A percentile compares a stretch with the other conserved stretches of the same genome.
These are phyloP conservation scores for Scaptomyza polygonia DNA, from an alignment of 2,888 invertebrate species.

Conservation along the genomic window DNA sequence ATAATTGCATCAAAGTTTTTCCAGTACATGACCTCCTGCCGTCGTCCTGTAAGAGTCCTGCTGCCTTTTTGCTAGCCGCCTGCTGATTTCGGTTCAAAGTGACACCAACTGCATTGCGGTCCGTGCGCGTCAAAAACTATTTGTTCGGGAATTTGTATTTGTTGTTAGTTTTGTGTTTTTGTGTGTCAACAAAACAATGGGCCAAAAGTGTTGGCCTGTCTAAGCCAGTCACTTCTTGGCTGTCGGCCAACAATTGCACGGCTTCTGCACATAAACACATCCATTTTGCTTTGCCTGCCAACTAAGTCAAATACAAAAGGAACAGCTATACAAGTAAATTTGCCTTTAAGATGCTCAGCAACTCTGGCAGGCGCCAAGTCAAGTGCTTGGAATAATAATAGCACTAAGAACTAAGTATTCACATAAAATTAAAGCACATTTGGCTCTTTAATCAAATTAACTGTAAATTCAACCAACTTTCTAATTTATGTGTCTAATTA, in stretches of 20 bases:
- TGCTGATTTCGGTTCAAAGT: slow-evolving; percentile 48
- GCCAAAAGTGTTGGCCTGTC: slow-evolving; percentile 66
- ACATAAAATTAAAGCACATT: slow-evolving; percentile 30
- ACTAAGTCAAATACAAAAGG: slow-evolving; percentile 35
- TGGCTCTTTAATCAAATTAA: slow-evolving; percentile 39
- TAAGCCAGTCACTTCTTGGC: slow-evolving; percentile 65
- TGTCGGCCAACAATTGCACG: slow-evolving; percentile 51
- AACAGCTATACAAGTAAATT: slow-evolving; percentile 13
- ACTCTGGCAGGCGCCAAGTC: not conserved
- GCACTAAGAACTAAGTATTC: slow-evolving; percentile 30
- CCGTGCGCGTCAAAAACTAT: slow-evolving; percentile 69
- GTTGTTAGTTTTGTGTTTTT: slow-evolving; percentile 31
- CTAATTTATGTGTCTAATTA: slow-evolving; percentile 64
- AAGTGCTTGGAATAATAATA: slow-evolving; percentile 1
- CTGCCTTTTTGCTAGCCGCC: slow-evolving; percentile 16
- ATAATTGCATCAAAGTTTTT: slow-evolving; percentile 46
- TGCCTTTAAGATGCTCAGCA: slow-evolving; percentile 15
- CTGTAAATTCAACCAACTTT: slow-evolving; percentile 33
- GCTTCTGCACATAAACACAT: slow-evolving; percentile 41
- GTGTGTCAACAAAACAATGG: slow-evolving; percentile 61
- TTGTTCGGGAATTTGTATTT: slow-evolving; percentile 59
- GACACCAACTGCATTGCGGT: slow-evolving; percentile 75
- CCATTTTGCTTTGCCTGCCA: slow-evolving; percentile 36
- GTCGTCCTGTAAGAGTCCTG: not conserved
- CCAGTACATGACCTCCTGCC: slow-evolving; percentile 25